phyloP scores from a whole-genome alignment of 2,888 invertebrate genomes.

The Endomychus coccineus region DNA sequence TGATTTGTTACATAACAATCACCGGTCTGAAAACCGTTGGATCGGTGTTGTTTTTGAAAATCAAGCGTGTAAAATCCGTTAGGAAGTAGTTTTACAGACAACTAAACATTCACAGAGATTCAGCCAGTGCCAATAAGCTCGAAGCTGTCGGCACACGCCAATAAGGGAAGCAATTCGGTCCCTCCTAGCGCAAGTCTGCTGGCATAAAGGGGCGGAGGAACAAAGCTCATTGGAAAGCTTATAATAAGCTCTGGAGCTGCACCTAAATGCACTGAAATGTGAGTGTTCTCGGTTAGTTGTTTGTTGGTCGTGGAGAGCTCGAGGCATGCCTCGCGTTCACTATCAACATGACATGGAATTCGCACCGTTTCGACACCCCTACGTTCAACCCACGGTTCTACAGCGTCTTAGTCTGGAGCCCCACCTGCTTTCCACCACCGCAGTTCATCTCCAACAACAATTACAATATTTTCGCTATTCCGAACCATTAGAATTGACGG shows the following conservation, averaged over 20 bases:
- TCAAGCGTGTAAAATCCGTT: slow-evolving; percentile 31
- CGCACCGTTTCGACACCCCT: slow-evolving; percentile 29
- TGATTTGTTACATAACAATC: slow-evolving; percentile 30
- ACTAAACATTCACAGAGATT: slow-evolving; percentile 31
- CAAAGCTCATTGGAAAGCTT: slow-evolving; percentile 32
- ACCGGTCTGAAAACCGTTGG: slow-evolving; percentile 28
- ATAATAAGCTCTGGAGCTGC: slow-evolving; percentile 10
- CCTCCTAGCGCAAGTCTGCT: slow-evolving; percentile 37
- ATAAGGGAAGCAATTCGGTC: slow-evolving; percentile 26
- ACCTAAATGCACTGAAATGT: slow-evolving; percentile 16
- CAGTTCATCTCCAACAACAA: slow-evolving; percentile 42
- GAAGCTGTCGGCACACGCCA: slow-evolving; percentile 24
- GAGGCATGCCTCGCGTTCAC: slow-evolving; percentile 42
- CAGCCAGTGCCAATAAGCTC: slow-evolving; percentile 31
- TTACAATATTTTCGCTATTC: slow-evolving; percentile 53
- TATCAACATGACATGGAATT: slow-evolving; percentile 37
- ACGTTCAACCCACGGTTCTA: slow-evolving; percentile 30
- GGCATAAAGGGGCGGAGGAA: slow-evolving; percentile 32
- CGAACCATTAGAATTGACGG: slow-evolving; percentile 50
- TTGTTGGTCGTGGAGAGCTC: slow-evolving; percentile 22
- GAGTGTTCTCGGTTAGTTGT: slow-evolving; percentile 5
- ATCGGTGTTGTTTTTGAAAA: slow-evolving; percentile 19
- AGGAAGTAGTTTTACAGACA: slow-evolving; percentile 23
- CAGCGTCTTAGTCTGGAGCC: slow-evolving; percentile 38
- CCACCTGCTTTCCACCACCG: slow-evolving; percentile 32